A percentile compares a stretch with the other conserved stretches of the same genome.
These are phyloP conservation scores for Pyrrhura leucotis DNA, from an alignment of 2,797 vertebrate species.

Conservation along the genomic window DNA sequence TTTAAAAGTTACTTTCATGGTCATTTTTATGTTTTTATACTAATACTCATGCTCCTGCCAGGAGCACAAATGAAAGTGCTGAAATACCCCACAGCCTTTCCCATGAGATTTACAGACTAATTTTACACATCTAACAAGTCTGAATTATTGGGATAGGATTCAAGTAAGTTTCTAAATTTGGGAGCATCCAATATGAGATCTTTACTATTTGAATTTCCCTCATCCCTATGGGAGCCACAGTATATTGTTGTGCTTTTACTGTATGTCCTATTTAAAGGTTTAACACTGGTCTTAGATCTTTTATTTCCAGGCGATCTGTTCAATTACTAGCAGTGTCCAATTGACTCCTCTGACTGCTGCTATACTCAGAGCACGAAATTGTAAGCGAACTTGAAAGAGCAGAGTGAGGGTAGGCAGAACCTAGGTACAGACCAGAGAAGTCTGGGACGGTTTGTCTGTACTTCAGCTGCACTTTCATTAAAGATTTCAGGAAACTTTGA, in stretches of 20 bases:
- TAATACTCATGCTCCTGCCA: slow-evolving; percentile 41
- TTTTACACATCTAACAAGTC: slow-evolving; percentile 50
- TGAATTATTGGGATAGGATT: slow-evolving; percentile 35
- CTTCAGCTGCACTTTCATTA: neutral
- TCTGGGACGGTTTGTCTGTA: neutral
- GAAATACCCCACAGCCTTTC: slow-evolving; percentile 31
- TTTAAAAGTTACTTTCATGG: slow-evolving; percentile 65
- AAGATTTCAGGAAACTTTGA: neutral
- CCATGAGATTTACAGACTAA: slow-evolving; percentile 48
- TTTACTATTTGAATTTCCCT: neutral
- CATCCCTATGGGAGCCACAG: neutral
- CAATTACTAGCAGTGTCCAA: neutral
- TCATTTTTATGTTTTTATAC: slow-evolving; percentile 57
- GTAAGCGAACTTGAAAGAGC: neutral
- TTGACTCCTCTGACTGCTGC: neutral
- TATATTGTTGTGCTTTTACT: slow-evolving; percentile 5
- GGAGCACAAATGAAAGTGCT: slow-evolving; percentile 41
- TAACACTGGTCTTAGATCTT: slow-evolving; percentile 3
- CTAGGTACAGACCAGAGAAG: neutral
- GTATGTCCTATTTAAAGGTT: neutral
- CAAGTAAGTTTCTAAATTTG: slow-evolving; percentile 44
- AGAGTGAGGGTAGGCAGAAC: neutral
- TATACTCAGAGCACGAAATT: neutral
- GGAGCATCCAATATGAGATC: neutral
- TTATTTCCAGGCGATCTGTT: slow-evolving; percentile 16